Base-by-base conservation (phyloP, 2,888 invertebrate genomes). In the Ryuthela nishihirai region DNA sequence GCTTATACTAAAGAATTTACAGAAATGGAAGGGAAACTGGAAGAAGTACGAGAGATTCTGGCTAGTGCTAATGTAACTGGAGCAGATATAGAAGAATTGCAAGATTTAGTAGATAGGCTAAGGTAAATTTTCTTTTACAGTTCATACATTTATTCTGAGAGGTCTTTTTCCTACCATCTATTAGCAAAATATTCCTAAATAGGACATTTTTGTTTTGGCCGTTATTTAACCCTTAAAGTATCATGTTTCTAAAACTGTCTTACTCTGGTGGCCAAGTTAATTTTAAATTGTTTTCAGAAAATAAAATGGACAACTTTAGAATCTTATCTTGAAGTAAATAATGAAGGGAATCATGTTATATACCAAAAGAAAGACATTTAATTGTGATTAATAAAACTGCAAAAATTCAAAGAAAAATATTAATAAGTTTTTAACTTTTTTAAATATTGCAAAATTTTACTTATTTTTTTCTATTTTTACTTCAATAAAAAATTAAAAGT, bases 1-100 rank as follows among this genome's bases (percentile, higher is more conserved):
- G 97, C 94, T 0, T 99, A 97, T 73, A 92, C 94, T 6, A 83
- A 87, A 70, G 92, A 95, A 75, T 99, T 99, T 76, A 88, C 88
- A 70, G 84, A 85, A 67, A 90, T 99, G 86, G 89, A 94, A 67
- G 81, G 82, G 56, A 85, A 87, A 71, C 77, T 99, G 56, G 81
- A 84, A 42, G 85, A 87, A 69, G 85, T 97, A 3, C 81, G 85
- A 70, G 80, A 82, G 61, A 79, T 94, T 44, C 77, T 98, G n/a
- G 82, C 85, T 59, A 90, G 87, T 70, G 88, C 92, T 2, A 87
- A 88, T 60, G 74, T 80, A 39, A 78, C 79, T 36, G 74, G 76
- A 21, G 73, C 73, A 21, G 77, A 79, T 65, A 71, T 82, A 32
- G 75, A 76, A 21, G 71, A 72, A 7, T 69, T 81, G 17, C 73